Evolutionary conservation across 2,797 vertebrate species (phyloP).

Genomic region (Gymnothorax reevesii): DNA sequence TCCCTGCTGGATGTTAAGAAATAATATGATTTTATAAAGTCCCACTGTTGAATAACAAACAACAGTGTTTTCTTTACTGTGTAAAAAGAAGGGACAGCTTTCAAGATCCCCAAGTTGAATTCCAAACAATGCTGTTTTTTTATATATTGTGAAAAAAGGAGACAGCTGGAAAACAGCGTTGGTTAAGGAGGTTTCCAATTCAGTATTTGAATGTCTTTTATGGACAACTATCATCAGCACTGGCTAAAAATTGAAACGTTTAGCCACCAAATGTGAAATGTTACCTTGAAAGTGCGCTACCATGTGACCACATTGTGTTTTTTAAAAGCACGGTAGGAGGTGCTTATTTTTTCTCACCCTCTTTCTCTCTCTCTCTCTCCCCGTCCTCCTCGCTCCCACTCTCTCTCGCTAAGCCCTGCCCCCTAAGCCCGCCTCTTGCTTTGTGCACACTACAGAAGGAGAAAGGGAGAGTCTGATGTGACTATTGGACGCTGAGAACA

Average conservation of each 20-base stretch:
- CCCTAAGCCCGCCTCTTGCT: conserved; percentile 28
- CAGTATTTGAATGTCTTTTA: not conserved
- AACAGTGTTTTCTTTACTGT: no score
- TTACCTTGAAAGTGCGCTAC: not conserved
- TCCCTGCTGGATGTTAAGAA: no score
- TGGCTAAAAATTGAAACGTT: not conserved
- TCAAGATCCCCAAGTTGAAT: no score
- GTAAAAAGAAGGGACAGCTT: no score
- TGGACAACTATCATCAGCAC: not conserved
- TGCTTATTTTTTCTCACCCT: conserved; percentile 23
- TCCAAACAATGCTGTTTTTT: no score
- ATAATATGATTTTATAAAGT: no score
- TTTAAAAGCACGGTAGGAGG: conserved; percentile 27
- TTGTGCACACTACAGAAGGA: conserved; percentile 31
- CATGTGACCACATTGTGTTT: conserved; percentile 19
- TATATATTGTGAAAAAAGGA: not conserved
- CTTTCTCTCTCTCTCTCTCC: conserved; percentile 1
- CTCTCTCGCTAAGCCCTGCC: conserved; percentile 35
- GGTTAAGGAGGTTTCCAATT: not conserved
- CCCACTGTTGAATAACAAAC: not conserved
- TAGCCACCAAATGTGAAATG: not conserved
- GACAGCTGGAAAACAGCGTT: not conserved
- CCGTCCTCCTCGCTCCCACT: conserved; percentile 8
- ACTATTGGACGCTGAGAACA: conserved; percentile 27
- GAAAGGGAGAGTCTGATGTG: conserved; percentile 27